A percentile compares a stretch with the other conserved stretches of the same genome.
Evolutionary conservation across 1,140 invertebrate genomes (phyloP).

Genomic region (Ceratina calcarata): DNA sequence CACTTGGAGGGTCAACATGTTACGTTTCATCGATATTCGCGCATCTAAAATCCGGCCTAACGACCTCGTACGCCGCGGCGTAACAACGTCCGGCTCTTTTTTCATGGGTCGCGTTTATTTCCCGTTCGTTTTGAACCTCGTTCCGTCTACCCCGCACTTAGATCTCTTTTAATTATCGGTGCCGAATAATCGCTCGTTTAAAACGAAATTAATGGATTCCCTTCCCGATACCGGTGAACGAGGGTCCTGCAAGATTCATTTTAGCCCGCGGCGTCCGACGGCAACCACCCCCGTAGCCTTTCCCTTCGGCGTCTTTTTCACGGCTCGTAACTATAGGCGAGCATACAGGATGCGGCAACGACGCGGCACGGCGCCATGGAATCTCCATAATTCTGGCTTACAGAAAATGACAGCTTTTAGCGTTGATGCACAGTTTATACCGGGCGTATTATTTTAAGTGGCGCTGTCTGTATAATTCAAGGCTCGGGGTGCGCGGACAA

Average conservation of each 20-base stretch:
- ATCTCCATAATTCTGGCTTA: slow-evolving; percentile 80
- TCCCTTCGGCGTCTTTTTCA: slow-evolving; percentile 21
- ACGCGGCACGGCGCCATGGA: slow-evolving; percentile 44
- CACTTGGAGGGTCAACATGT: neutral
- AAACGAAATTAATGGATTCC: slow-evolving; percentile 44
- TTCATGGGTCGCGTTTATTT: neutral
- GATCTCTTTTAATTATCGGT: slow-evolving; percentile 43
- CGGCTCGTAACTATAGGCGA: slow-evolving; percentile 5
- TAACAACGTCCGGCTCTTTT: neutral
- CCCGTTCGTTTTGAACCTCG: neutral
- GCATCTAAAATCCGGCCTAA: neutral
- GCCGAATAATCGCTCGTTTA: slow-evolving; percentile 37
- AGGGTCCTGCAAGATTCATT: slow-evolving; percentile 1
- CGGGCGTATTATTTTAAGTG: slow-evolving; percentile 79
- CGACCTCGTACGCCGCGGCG: neutral
- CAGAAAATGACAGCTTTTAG: slow-evolving; percentile 80
- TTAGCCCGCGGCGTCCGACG: slow-evolving; percentile 34
- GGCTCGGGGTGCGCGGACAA: slow-evolving; percentile 57
- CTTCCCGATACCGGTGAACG: neutral
- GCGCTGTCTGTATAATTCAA: slow-evolving; percentile 77
- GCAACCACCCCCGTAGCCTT: neutral
- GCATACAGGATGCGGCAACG: neutral
- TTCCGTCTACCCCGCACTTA: neutral
- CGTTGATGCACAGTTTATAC: slow-evolving; percentile 79
- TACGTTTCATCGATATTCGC: neutral